Evolutionary conservation across 53 echinoderm and acorn worm genomes (phyloP).

Genomic region (Hippasteria phrygiana): DNA sequence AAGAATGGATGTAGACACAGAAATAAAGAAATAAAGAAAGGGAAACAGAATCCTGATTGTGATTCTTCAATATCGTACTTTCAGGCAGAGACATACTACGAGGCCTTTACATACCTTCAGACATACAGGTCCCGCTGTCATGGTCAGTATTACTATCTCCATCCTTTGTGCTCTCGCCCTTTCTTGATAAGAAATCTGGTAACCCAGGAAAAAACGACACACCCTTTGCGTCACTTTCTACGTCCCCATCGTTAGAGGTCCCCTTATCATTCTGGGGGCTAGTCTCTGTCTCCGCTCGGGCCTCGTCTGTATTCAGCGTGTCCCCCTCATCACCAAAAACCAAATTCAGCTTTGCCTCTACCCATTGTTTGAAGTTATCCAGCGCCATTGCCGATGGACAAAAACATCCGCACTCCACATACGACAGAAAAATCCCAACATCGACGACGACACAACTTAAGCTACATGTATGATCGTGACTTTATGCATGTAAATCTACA

Average conservation of each 20-base stretch:
- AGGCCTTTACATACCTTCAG: constrained; percentile 48
- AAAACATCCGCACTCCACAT: background rate
- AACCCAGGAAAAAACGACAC: background rate
- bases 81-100: no score
- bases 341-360: constrained; percentile 31
- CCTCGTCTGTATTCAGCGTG: constrained; percentile 20
- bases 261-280: background rate
- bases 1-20: no score
- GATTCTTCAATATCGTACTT: no score
- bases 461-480: no score
- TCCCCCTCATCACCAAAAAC: constrained; percentile 39
- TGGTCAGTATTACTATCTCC: constrained; percentile 33
- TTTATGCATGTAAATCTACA: no score
- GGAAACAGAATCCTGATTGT: constrained; percentile 13
- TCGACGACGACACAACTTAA: no score
- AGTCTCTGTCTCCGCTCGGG: background rate
- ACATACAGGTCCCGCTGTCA: constrained; percentile 59
- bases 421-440: no score
- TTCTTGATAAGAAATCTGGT: constrained; percentile 21
- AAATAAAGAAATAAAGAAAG: no score
- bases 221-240: background rate
- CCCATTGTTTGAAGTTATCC: constrained; percentile 56
- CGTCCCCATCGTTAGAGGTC: background rate
- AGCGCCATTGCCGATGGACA: constrained; percentile 31
- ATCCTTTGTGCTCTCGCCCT: constrained; percentile 31